A percentile compares a stretch with the other conserved stretches of the same genome.
phyloP scores from a whole-genome alignment of 2,113 vertebrate genomes.

The Alligator mississippiensis region DNA sequence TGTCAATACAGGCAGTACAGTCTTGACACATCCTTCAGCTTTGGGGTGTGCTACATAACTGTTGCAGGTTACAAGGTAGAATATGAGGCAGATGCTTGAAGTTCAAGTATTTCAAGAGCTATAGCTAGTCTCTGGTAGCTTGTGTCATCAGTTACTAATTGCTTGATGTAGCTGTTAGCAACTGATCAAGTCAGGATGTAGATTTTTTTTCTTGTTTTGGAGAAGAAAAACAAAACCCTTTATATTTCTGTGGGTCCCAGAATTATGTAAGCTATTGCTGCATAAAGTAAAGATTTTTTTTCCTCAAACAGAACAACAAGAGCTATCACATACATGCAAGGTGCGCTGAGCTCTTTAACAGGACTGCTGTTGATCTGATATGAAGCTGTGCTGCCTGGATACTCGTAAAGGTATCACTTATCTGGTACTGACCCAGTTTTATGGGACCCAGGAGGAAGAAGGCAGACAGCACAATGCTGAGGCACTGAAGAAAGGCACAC shows the following conservation, averaged over 20 bases:
- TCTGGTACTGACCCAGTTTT: background rate
- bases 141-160: background rate
- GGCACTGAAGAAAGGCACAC: background rate
- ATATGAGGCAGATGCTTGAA: background rate
- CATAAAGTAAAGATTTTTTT: background rate
- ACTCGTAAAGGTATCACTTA: background rate
- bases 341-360: background rate
- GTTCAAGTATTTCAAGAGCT: background rate
- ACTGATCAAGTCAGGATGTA: background rate
- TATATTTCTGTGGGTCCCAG: background rate
- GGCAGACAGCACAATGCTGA: background rate
- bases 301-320: too few relatives aligned
- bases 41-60: constrained; percentile 55
- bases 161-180: background rate
- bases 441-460: background rate
- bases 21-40: constrained; percentile 53
- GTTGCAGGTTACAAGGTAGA: constrained; percentile 16
- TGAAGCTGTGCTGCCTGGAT: background rate
- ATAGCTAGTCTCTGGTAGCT: background rate
- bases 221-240: too few relatives aligned
- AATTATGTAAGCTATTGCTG: background rate
- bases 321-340: background rate
- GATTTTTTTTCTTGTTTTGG: background rate
- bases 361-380: background rate
- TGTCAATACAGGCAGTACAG: background rate